These are phyloP conservation scores for Rousettus leschenaultii DNA, from an alignment of 2,113 vertebrate species.

Conservation along the genomic window DNA sequence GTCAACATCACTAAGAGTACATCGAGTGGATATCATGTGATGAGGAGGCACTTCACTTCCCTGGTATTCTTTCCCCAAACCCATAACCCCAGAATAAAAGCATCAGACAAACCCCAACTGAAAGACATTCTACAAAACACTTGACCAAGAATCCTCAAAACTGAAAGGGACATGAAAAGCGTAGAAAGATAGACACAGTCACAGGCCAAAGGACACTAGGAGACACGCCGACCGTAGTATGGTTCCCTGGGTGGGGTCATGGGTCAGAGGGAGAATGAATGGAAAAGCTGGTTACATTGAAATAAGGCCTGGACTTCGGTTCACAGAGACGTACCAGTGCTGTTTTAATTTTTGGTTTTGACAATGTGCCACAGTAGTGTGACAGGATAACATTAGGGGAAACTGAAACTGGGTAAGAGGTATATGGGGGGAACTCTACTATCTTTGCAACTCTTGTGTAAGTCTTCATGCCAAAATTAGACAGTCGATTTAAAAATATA, in stretches of 20 bases:
- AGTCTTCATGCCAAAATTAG: not conserved
- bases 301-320: not conserved
- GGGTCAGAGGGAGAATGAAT: not conserved
- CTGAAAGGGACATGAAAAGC: not conserved
- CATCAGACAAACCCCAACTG: not conserved
- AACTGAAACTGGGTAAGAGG: not conserved
- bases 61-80: not conserved
- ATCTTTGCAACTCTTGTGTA: not conserved
- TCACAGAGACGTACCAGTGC: too few relatives aligned
- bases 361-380: not conserved
- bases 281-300: not conserved
- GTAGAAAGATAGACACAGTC: not conserved
- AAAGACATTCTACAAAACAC: not conserved
- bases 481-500: not conserved
- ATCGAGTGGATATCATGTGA: not conserved
- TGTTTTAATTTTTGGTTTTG: not conserved
- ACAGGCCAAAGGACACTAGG: not conserved
- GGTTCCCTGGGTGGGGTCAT: not conserved
- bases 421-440: not conserved
- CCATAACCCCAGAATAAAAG: not conserved
- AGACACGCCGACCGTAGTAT: fast-evolving
- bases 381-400: not conserved
- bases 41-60: not conserved
- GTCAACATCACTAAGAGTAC: too few relatives aligned
- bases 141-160: not conserved